A percentile compares a stretch with the other conserved stretches of the same genome.
Conservation (phyloP, 2,888 invertebrate genomes). For the Platycnemis pennipes region DNA sequence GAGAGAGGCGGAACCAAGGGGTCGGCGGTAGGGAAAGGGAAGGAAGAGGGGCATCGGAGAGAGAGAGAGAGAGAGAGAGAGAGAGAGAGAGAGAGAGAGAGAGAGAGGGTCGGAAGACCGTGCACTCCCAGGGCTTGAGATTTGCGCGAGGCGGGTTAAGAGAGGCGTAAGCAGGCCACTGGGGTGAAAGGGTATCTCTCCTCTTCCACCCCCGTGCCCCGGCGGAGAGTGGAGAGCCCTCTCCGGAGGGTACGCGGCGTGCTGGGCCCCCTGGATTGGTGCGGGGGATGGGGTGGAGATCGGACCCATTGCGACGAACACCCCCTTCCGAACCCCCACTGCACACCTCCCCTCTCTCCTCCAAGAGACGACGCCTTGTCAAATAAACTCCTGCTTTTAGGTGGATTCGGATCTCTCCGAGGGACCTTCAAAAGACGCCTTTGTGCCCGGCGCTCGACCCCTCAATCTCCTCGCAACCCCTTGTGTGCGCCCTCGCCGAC, state of each 20-base stretch:
- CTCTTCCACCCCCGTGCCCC: neutral
- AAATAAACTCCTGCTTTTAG: constrained; percentile 64
- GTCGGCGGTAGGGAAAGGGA: constrained; percentile 4
- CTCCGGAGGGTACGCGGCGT: neutral
- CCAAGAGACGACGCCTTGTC: constrained; percentile 43
- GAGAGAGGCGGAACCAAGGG: neutral
- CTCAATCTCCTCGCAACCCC: neutral
- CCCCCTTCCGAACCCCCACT: neutral
- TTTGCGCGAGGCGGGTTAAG: constrained; percentile 53
- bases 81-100: neutral
- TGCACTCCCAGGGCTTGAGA: constrained; percentile 56
- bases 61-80: constrained; percentile 4
- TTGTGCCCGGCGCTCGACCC: constrained; percentile 51
- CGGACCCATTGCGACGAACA: neutral
- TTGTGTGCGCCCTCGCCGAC: neutral
- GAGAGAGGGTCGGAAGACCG: constrained; percentile 7
- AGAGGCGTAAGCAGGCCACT: constrained; percentile 61
- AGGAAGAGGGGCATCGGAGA: neutral
- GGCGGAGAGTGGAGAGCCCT: neutral
- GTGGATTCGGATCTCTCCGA: constrained; percentile 51
- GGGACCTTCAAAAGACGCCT: constrained; percentile 65
- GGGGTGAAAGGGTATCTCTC: constrained; percentile 61
- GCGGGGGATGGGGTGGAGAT: neutral
- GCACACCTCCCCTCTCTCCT: neutral
- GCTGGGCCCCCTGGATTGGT: neutral